Conservation (phyloP, 2,797 vertebrate species). For the Anomalospiza imberbis region DNA sequence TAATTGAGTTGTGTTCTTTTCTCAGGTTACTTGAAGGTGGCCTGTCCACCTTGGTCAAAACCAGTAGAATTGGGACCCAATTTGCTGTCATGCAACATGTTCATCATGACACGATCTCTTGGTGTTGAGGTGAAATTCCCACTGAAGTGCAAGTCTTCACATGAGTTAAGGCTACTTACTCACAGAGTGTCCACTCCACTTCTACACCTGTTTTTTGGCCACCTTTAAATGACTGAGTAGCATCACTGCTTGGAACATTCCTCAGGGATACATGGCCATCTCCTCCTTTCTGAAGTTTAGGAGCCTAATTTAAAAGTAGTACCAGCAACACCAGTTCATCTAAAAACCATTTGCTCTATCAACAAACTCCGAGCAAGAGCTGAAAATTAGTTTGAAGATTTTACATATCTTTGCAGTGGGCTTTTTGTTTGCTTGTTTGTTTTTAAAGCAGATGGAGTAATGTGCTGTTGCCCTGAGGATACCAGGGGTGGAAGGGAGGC, state of each 20-base stretch:
- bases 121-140: not conserved
- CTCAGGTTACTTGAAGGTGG: not conserved
- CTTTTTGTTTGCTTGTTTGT: not conserved
- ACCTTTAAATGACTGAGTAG: not conserved
- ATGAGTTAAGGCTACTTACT: not conserved
- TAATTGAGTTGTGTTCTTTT: not conserved
- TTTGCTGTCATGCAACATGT: not conserved
- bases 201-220: not conserved
- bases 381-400: not conserved
- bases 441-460: not conserved
- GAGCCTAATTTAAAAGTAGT: not conserved
- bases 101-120: accelerated
- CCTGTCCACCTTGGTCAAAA: not conserved
- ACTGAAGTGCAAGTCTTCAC: not conserved
- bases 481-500: not conserved
- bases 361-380: accelerated
- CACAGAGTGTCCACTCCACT: not conserved
- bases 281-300: not conserved
- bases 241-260: not conserved
- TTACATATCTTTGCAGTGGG: accelerated
- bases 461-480: not conserved
- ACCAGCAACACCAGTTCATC: not conserved
- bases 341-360: not conserved
- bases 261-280: accelerated
- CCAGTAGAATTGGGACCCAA: no score